Conservation (phyloP, 2,888 invertebrate genomes). For the Cacoxenus indagator region DNA sequence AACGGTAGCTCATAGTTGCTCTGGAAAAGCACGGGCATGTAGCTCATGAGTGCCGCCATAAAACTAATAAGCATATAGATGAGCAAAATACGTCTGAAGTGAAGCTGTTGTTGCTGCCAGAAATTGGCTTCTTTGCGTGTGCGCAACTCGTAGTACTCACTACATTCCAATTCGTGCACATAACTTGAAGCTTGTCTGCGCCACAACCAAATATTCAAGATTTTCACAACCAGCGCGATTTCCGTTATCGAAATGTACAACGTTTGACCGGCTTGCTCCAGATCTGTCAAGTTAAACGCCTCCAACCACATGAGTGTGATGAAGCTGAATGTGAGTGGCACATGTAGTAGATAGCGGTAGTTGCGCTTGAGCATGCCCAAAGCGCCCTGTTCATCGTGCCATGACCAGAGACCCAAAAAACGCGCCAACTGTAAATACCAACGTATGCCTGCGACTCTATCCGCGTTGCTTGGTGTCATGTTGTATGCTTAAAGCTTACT, state of each 20-base stretch:
- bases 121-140: slow-evolving; percentile 34
- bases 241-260: slow-evolving; percentile 60
- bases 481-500: no score
- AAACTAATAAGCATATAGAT: slow-evolving; percentile 40
- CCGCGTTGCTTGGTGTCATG: slow-evolving; percentile 9
- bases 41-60: slow-evolving; percentile 38
- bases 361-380: slow-evolving; percentile 22
- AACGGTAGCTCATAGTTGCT: slow-evolving; percentile 53
- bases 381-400: slow-evolving; percentile 30
- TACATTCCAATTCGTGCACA: slow-evolving; percentile 41
- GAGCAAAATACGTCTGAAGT: slow-evolving; percentile 42
- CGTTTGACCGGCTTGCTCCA: slow-evolving; percentile 55
- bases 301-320: slow-evolving; percentile 54
- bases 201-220: slow-evolving; percentile 53
- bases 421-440: slow-evolving; percentile 38
- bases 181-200: slow-evolving; percentile 38
- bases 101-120: slow-evolving; percentile 47
- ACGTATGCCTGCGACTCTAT: slow-evolving; percentile 39
- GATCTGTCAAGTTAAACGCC: slow-evolving; percentile 43
- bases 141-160: slow-evolving; percentile 29
- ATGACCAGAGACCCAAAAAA: slow-evolving; percentile 48
- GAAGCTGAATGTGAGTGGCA: slow-evolving; percentile 48
- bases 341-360: slow-evolving; percentile 46
- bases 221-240: slow-evolving; percentile 50
- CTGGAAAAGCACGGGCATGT: slow-evolving; percentile 38